Evolutionary conservation across 2,888 invertebrate species (phyloP).

Genomic region (Chironomus riparius): DNA sequence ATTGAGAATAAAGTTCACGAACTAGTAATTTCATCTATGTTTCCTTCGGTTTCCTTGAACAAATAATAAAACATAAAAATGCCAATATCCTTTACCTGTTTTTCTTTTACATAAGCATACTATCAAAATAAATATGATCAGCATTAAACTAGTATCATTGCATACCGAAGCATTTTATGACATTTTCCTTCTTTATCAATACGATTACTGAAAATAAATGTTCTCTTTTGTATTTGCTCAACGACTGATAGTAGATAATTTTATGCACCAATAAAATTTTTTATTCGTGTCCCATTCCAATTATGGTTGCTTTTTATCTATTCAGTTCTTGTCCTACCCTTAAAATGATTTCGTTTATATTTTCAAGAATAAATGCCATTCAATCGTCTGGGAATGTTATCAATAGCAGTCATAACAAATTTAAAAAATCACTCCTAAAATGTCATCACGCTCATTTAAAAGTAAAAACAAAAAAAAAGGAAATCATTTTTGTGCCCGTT

Average conservation of each 20-base stretch:
- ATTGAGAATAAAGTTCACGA: background rate
- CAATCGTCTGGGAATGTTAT: conserved; percentile 24
- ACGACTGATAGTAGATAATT: background rate
- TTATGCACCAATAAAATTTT: conserved; percentile 5
- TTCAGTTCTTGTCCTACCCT: background rate
- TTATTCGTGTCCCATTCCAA: conserved; percentile 6
- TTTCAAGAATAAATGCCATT: conserved; percentile 2
- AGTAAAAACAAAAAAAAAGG: background rate
- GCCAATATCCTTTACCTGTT: no score
- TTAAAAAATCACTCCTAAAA: conserved; percentile 3
- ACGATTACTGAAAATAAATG: background rate
- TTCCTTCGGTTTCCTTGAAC: no score
- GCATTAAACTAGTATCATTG: no score
- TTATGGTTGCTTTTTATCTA: background rate
- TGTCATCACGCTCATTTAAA: background rate
- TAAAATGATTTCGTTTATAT: background rate
- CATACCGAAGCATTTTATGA: no score
- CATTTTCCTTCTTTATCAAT: background rate
- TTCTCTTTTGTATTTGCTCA: background rate
- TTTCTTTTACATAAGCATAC: no score
- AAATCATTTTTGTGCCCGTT: conserved; percentile 1
- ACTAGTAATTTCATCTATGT: background rate
- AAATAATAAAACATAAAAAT: no score
- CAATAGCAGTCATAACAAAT: conserved; percentile 19
- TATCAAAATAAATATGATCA: no score